Base-by-base conservation (phyloP, 2,888 invertebrate species). In the Cosmia pyralina region DNA sequence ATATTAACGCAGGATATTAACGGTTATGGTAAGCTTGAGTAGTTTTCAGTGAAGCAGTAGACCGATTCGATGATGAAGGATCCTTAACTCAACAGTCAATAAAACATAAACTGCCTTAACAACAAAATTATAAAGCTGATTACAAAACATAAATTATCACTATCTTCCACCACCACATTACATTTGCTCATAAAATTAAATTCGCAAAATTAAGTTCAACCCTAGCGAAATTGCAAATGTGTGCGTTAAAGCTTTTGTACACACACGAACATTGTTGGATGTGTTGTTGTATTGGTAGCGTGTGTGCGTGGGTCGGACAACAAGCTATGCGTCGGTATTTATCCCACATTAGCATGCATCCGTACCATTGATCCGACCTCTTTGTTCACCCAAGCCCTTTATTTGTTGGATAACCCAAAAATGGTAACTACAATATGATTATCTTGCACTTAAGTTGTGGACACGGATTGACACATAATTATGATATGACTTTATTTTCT, bases 321-420 rank as follows among this genome's bases (percentile, higher is more conserved):
- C 90, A 88, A 81, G 81, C 86, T 89, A 90, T 93, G 90, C 92
- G 92, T 90, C 87, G 91, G 93, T 92, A 93, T 94, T 94, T 94
- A 94, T 93, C 92, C 93, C 93, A 93, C 93, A 94, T 94, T 94
- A 94, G 91, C 92, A 93, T 93, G 93, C 93, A 94, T 94, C 93
- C 93, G 93, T 92, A 92, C 91, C 93, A 94, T 92, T 93, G 94
- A 93, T 94, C 92, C 92, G 87, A 90, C 91, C 92, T 92, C 92
- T 93, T 94, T 93, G 93, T 94, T 92, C 90, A 85, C 82, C 84
- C 86, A 85, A 91, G 90, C 87, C 92, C 89, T 91, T 92, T 90
- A 89, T 87, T 88, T 87, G 84, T 83, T 70, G 85, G 81, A 85
- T 88, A 86, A 83, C 85, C 85, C 85, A 87, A 88, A 88, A 89